Evolutionary conservation across 1,140 invertebrate genomes (phyloP).

Genomic region (Anastrepha obliqua): DNA sequence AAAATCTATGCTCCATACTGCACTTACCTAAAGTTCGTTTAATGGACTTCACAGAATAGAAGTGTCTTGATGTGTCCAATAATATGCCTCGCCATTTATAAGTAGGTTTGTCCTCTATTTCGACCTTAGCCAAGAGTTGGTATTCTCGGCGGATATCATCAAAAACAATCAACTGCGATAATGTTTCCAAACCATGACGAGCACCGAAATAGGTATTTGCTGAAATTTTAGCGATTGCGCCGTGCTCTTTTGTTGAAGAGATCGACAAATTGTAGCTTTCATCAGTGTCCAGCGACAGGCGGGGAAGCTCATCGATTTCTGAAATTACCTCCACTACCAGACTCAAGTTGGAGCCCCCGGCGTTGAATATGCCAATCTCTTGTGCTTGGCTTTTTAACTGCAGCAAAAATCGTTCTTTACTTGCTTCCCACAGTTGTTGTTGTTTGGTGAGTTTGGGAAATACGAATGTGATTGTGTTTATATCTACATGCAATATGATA

Average conservation of each 20-base stretch:
- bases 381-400: constrained; percentile 66
- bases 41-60: constrained; percentile 80
- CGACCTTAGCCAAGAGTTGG: constrained; percentile 77
- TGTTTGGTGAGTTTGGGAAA: constrained; percentile 57
- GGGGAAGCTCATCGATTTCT: constrained; percentile 57
- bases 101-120: constrained; percentile 81
- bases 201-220: constrained; percentile 83
- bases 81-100: constrained; percentile 86
- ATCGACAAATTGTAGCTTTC: constrained; percentile 82
- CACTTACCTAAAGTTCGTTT: constrained; percentile 81
- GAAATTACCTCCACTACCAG: constrained; percentile 67
- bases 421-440: constrained; percentile 63
- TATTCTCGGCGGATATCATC: constrained; percentile 77
- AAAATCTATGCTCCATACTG: too few species aligned
- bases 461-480: constrained; percentile 65
- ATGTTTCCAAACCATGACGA: constrained; percentile 85
- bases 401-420: constrained; percentile 63
- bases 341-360: constrained; percentile 64
- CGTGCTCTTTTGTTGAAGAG: constrained; percentile 62
- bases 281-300: constrained; percentile 78
- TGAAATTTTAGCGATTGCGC: constrained; percentile 78
- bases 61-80: constrained; percentile 87
- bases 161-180: constrained; percentile 84
- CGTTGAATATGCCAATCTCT: constrained; percentile 57
- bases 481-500: constrained; percentile 78